Percentiles rank a stretch among this genome's conserved stretches.
phyloP scores from a whole-genome alignment of 2,888 invertebrate species.

The Nymphalis urticae region DNA sequence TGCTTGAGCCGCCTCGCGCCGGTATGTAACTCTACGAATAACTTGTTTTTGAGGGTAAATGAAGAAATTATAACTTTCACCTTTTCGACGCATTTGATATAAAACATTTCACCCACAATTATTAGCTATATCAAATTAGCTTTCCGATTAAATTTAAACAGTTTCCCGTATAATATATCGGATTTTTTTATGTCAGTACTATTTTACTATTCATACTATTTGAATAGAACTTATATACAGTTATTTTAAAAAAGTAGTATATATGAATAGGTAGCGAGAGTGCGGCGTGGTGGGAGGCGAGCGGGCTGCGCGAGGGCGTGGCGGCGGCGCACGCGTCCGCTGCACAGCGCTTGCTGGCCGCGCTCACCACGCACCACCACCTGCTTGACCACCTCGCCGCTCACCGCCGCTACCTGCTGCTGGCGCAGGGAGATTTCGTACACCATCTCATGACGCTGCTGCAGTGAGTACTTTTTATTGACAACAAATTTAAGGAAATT shows the following conservation, averaged over 20 bases:
- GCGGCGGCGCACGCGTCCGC: slow-evolving; percentile 93
- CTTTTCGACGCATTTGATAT: too few relatives aligned
- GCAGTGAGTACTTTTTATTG: slow-evolving; percentile 83
- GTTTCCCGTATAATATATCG: too few relatives aligned
- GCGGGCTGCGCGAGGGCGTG: slow-evolving; percentile 88
- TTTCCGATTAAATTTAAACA: too few relatives aligned
- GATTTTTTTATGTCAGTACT: too few relatives aligned
- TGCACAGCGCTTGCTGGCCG: slow-evolving; percentile 91
- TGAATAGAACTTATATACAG: too few relatives aligned
- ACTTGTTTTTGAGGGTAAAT: too few relatives aligned
- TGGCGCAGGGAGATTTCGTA: slow-evolving; percentile 98
- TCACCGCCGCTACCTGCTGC: slow-evolving; percentile 92
- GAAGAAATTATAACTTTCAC: too few relatives aligned
- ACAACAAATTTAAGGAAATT: too few relatives aligned
- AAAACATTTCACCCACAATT: too few relatives aligned
- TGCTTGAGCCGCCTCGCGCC: slow-evolving; percentile 58
- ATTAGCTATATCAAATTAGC: too few relatives aligned
- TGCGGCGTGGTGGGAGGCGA: slow-evolving; percentile 72
- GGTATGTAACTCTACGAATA: slow-evolving; percentile 5
- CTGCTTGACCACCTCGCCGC: slow-evolving; percentile 95
- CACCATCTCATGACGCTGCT: slow-evolving; percentile 95
- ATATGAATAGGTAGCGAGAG: background rate
- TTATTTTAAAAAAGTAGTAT: background rate
- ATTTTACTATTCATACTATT: too few relatives aligned
- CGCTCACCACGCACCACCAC: slow-evolving; percentile 92